Evolutionary conservation across 2,888 invertebrate genomes (phyloP).

Genomic region (Ormia ochracea): DNA sequence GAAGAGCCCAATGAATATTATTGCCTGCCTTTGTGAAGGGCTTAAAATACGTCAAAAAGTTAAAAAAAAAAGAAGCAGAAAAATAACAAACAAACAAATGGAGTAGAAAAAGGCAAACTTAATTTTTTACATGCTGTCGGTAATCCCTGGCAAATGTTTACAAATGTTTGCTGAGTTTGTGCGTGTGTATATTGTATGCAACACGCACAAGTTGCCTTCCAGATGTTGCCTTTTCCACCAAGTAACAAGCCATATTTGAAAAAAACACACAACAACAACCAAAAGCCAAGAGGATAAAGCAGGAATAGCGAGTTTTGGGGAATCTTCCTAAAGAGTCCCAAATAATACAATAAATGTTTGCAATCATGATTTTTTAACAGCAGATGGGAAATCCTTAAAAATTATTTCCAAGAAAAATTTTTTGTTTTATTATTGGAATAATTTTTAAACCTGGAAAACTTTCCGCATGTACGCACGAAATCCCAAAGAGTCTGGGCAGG

Average conservation of each 20-base stretch:
- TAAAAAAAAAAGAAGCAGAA: background rate
- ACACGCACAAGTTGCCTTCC: background rate
- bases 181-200: background rate
- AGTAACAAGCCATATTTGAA: constrained; percentile 9
- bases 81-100: background rate
- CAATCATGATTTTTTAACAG: too few relatives aligned
- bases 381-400: too few relatives aligned
- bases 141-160: constrained; percentile 54
- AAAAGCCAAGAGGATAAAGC: too few relatives aligned
- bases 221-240: background rate
- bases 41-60: background rate
- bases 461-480: too few relatives aligned
- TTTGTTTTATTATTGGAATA: too few relatives aligned
- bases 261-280: too few relatives aligned
- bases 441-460: too few relatives aligned
- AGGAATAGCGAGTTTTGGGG: too few relatives aligned
- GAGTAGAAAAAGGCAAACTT: background rate
- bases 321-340: too few relatives aligned
- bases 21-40: background rate
- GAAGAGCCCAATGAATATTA: constrained; percentile 29
- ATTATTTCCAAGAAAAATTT: too few relatives aligned
- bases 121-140: constrained; percentile 1
- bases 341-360: too few relatives aligned
- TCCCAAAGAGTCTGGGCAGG: too few relatives aligned
- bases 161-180: background rate